A percentile compares a stretch with the other conserved stretches of the same genome.
Conservation (phyloP, 2,113 vertebrate species). For the Spermophilus dauricus region DNA sequence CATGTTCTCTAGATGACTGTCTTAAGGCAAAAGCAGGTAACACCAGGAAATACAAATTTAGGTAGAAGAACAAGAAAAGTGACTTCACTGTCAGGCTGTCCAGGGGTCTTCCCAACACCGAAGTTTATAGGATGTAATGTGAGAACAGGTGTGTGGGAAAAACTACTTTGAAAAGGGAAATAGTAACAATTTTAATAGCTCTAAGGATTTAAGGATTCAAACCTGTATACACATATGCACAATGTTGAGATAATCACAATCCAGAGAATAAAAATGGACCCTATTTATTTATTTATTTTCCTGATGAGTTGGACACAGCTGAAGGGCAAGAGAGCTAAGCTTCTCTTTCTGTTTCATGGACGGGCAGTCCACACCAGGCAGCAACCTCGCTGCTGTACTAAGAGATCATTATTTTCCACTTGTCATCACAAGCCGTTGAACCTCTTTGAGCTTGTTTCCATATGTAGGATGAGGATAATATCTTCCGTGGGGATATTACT, state of each 20-base stretch:
- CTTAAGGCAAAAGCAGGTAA: neutral
- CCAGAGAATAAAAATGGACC: neutral
- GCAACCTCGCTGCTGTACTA: neutral
- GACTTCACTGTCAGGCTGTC: neutral
- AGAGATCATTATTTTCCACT: conserved; percentile 64
- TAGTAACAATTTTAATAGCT: neutral
- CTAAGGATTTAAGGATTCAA: neutral
- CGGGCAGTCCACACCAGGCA: neutral
- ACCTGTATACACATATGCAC: neutral
- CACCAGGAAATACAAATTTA: conserved; percentile 32
- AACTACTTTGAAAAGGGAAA: neutral
- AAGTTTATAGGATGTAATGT: neutral
- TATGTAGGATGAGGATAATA: conserved; percentile 69
- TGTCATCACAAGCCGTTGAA: conserved; percentile 70
- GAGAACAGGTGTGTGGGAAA: neutral
- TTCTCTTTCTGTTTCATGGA: neutral
- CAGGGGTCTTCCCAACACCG: neutral
- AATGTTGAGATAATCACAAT: conserved; percentile 38
- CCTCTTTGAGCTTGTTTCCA: conserved; percentile 79
- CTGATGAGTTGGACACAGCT: neutral
- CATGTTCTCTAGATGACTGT: conserved; percentile 27
- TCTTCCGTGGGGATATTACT: conserved; percentile 75
- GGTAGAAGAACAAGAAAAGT: neutral
- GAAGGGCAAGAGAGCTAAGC: neutral
- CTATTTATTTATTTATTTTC: neutral